A percentile compares a stretch with the other conserved stretches of the same genome.
These are phyloP conservation scores for Capromys pilorides DNA, from an alignment of 2,797 vertebrate species.

Conservation along the genomic window DNA sequence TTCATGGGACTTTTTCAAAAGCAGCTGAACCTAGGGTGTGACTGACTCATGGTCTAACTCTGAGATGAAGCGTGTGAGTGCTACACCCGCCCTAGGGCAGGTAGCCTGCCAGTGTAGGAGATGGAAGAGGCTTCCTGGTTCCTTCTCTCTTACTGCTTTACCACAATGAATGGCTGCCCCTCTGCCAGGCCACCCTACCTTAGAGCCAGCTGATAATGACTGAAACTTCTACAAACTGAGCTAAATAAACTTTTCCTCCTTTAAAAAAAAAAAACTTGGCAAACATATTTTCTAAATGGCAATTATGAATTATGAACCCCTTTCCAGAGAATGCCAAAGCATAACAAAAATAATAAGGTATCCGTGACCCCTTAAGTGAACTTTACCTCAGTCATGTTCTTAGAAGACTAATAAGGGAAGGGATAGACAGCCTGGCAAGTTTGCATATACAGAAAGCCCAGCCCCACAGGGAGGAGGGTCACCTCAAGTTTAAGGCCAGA, in stretches of 20 bases:
- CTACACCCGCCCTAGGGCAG: background rate
- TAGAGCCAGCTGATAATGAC: background rate
- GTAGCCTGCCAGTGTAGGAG: background rate
- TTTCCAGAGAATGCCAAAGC: background rate
- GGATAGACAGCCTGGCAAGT: background rate
- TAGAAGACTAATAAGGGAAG: background rate
- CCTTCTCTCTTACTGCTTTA: background rate
- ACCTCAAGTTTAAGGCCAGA: background rate
- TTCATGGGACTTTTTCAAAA: background rate
- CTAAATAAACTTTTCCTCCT: background rate
- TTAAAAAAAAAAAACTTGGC: background rate
- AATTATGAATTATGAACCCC: rapidly evolving
- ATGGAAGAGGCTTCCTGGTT: background rate
- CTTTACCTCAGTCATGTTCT: background rate
- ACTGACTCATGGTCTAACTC: background rate
- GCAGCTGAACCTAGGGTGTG: background rate
- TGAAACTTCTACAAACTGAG: background rate
- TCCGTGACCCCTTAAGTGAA: background rate
- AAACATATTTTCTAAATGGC: background rate
- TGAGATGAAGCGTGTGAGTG: background rate
- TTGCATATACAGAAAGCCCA: conserved; percentile 5
- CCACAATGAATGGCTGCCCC: background rate
- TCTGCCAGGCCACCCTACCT: background rate
- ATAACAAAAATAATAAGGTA: background rate
- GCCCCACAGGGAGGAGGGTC: background rate